phyloP scores from a whole-genome alignment of 1,140 invertebrate species.

The Neodiprion pinetum region DNA sequence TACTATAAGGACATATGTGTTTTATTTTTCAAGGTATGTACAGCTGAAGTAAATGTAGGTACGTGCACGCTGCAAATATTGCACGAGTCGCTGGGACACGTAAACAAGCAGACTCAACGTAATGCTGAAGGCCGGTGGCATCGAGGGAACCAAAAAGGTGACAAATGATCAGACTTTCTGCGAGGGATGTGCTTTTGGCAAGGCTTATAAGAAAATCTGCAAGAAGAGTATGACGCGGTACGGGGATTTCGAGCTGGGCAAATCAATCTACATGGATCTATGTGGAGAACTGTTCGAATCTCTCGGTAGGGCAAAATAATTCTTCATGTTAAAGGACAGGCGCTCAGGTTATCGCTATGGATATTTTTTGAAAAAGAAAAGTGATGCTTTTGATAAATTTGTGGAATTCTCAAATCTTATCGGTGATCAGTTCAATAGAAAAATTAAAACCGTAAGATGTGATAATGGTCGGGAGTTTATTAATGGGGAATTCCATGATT shows the following conservation, averaged over 20 bases:
- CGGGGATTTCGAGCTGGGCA: background rate
- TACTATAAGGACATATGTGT: background rate
- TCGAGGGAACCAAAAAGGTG: slow-evolving; percentile 38
- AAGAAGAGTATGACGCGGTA: background rate
- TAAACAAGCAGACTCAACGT: slow-evolving; percentile 21
- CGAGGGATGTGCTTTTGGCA: slow-evolving; percentile 17
- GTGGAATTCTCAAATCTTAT: slow-evolving; percentile 28
- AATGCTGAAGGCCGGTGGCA: slow-evolving; percentile 21
- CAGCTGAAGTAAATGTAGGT: background rate
- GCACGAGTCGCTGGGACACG: slow-evolving; percentile 27
- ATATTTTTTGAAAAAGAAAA: slow-evolving; percentile 44
- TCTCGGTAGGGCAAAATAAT: slow-evolving; percentile 34
- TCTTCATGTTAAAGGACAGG: slow-evolving; percentile 45
- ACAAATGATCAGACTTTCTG: slow-evolving; percentile 41
- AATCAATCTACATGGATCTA: slow-evolving; percentile 27
- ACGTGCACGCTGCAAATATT: slow-evolving; percentile 19
- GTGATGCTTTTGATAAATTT: slow-evolving; percentile 38
- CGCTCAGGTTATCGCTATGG: slow-evolving; percentile 33
- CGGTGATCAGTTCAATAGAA: slow-evolving; percentile 21
- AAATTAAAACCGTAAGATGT: slow-evolving; percentile 32
- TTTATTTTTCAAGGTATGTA: slow-evolving; percentile 19
- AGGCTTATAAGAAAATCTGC: background rate
- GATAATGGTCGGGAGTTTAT: slow-evolving; percentile 34
- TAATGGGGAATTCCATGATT: slow-evolving; percentile 14
- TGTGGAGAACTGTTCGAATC: slow-evolving; percentile 35